Conservation (phyloP, 2,888 invertebrate genomes). For the Apotomis capreana region DNA sequence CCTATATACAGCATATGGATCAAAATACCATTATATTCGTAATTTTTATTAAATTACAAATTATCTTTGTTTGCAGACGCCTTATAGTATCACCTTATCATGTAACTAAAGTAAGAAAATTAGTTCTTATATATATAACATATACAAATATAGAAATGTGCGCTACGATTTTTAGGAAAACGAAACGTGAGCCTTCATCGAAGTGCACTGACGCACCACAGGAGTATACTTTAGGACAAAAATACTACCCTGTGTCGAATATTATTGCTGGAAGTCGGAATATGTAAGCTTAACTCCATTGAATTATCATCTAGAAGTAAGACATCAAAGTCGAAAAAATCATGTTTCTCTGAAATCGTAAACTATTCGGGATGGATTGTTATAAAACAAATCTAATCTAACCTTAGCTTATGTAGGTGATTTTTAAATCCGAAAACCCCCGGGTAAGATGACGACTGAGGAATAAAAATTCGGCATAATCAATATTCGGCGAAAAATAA, state of each 20-base stretch:
- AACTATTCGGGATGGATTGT: no score
- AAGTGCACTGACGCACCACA: slow-evolving; percentile 62
- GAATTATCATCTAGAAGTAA: neutral
- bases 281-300: slow-evolving; percentile 32
- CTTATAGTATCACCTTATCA: neutral
- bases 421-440: no score
- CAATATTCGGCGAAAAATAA: no score
- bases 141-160: slow-evolving; percentile 38
- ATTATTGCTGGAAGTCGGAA: slow-evolving; percentile 31
- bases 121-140: slow-evolving; percentile 14
- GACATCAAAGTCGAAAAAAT: no score
- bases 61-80: slow-evolving; percentile 45
- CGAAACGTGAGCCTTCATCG: slow-evolving; percentile 44
- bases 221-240: slow-evolving; percentile 65
- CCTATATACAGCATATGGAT: neutral
- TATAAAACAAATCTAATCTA: no score
- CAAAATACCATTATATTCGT: neutral
- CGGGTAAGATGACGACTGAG: no score
- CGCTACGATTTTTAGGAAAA: slow-evolving; percentile 35
- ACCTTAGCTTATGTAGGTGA: no score
- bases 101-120: slow-evolving; percentile 14
- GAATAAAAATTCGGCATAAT: no score
- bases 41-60: slow-evolving; percentile 49
- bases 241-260: slow-evolving; percentile 72
- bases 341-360: no score